Evolutionary conservation across 2,113 vertebrate genomes (phyloP).

Genomic region (Forbesichthys agassizii): DNA sequence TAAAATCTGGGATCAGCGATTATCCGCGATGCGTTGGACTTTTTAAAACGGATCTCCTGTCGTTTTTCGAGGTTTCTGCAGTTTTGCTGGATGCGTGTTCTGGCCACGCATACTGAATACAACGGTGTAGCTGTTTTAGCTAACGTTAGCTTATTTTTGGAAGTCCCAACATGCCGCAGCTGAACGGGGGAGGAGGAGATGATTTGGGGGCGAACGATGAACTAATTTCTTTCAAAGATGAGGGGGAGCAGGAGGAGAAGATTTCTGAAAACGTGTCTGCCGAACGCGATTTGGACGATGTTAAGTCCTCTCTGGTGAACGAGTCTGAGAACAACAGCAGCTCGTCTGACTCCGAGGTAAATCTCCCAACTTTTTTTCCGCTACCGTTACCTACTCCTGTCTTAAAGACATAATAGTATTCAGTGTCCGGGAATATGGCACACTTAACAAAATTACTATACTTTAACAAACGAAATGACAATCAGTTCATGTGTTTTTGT

Average conservation of each 20-base stretch:
- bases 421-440: background rate
- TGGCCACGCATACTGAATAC: background rate
- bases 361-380: conserved; percentile 7
- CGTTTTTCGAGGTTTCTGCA: background rate
- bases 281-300: conserved; percentile 86
- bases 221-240: conserved; percentile 89
- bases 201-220: conserved; percentile 90
- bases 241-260: conserved; percentile 89
- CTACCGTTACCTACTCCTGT: background rate
- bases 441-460: background rate
- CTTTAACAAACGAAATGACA: too few species aligned
- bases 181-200: conserved; percentile 79
- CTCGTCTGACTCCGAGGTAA: conserved; percentile 80
- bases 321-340: conserved; percentile 88
- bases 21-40: background rate
- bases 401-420: background rate
- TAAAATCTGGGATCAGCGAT: background rate
- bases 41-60: background rate
- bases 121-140: conserved; percentile 32
- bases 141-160: conserved; percentile 29
- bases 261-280: conserved; percentile 81
- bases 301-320: conserved; percentile 90
- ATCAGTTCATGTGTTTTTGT: background rate
- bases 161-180: conserved; percentile 77
- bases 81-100: background rate